phyloP scores from a whole-genome alignment of 2,888 invertebrate genomes.

The Parnassius apollo region DNA sequence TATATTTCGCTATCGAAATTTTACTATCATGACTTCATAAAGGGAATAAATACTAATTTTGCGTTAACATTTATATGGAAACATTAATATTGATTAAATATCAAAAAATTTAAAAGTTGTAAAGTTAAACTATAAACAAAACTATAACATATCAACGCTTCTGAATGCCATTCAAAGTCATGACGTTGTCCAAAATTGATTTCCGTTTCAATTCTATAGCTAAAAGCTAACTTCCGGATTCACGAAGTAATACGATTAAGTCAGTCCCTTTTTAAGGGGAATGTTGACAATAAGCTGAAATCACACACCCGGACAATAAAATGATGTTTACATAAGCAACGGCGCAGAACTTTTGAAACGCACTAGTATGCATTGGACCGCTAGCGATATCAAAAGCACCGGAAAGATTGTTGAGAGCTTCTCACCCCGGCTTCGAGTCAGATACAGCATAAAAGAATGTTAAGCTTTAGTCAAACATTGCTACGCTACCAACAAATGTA shows the following conservation, averaged over 20 bases:
- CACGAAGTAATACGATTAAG: conserved; percentile 56
- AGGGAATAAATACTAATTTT: too few relatives aligned
- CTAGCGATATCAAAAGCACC: conserved; percentile 58
- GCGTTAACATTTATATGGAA: too few relatives aligned
- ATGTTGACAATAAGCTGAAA: conserved; percentile 57
- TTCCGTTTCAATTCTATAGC: conserved; percentile 29
- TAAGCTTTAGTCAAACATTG: conserved; percentile 12
- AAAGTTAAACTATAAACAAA: not conserved
- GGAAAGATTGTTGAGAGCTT: conserved; percentile 64
- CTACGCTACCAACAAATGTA: not conserved
- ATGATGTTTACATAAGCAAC: conserved; percentile 64
- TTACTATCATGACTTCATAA: too few relatives aligned
- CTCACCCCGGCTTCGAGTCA: conserved; percentile 40
- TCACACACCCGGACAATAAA: conserved; percentile 57
- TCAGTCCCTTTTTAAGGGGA: conserved; percentile 44
- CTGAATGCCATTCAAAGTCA: conserved; percentile 3
- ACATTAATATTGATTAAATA: too few relatives aligned
- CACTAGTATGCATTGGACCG: conserved; percentile 47
- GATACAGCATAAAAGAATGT: conserved; percentile 18
- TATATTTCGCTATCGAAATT: too few relatives aligned
- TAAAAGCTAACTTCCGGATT: conserved; percentile 48
- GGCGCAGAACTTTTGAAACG: conserved; percentile 63
- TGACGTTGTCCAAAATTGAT: conserved; percentile 21
- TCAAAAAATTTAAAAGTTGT: not conserved
- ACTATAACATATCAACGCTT: conserved; percentile 1